Evolutionary conservation across 2,797 vertebrate genomes (phyloP).

Genomic region (Propithecus deckenii): DNA sequence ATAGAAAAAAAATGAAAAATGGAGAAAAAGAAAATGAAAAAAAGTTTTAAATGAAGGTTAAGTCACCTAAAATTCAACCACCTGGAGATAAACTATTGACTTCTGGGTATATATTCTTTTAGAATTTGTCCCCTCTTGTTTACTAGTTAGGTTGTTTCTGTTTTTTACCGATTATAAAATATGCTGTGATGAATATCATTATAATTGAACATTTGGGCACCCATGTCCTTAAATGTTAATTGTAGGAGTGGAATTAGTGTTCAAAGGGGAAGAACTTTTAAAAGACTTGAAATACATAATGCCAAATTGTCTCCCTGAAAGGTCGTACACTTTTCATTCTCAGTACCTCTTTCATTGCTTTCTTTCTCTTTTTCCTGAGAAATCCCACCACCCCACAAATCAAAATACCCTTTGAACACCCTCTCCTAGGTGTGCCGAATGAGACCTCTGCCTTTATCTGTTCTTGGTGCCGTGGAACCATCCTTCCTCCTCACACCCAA

Average conservation of each 20-base stretch:
- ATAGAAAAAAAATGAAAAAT: slow-evolving; percentile 1
- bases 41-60: background rate
- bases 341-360: background rate
- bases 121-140: background rate
- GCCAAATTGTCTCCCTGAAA: background rate
- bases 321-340: background rate
- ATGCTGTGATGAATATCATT: background rate
- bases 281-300: background rate
- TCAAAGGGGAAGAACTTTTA: background rate
- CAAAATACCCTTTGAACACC: background rate
- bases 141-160: background rate
- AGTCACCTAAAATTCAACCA: background rate
- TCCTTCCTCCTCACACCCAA: background rate
- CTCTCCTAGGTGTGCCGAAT: background rate
- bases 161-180: background rate
- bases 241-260: background rate
- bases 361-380: background rate
- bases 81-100: background rate
- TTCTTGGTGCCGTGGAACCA: background rate
- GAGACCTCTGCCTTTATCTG: background rate
- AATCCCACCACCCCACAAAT: background rate
- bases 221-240: background rate
- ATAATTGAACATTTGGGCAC: background rate
- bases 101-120: background rate
- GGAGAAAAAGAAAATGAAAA: background rate